Evolutionary conservation across 2,888 invertebrate species (phyloP).

Genomic region (Drosophila merina): DNA sequence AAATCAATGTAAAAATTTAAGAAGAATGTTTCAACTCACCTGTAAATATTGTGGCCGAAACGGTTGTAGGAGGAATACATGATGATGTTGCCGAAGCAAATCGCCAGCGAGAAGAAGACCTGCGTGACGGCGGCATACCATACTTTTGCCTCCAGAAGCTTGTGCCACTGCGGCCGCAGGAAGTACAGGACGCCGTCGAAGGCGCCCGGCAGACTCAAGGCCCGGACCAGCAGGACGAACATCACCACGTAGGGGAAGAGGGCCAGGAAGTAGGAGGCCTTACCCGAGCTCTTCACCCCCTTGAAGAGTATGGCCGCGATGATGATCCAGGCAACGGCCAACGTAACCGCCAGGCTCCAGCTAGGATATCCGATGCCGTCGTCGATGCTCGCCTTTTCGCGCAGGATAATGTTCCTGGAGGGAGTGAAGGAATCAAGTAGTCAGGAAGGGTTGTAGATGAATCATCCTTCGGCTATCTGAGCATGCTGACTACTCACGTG

Average conservation of each 20-base stretch:
- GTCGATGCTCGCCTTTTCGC: slow-evolving; percentile 84
- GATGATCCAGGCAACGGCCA: slow-evolving; percentile 85
- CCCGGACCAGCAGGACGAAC: slow-evolving; percentile 86
- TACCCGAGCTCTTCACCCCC: slow-evolving; percentile 87
- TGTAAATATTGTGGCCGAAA: slow-evolving; percentile 86
- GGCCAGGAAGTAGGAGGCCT: slow-evolving; percentile 89
- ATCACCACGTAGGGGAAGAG: slow-evolving; percentile 88
- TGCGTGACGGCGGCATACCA: slow-evolving; percentile 88
- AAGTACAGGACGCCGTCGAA: slow-evolving; percentile 87
- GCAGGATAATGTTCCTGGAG: slow-evolving; percentile 85
- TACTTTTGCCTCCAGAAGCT: slow-evolving; percentile 84
- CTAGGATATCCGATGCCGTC: slow-evolving; percentile 86
- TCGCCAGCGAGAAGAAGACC: slow-evolving; percentile 87
- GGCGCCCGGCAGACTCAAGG: slow-evolving; percentile 87
- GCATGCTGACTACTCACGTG: slow-evolving; percentile 76
- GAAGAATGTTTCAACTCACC: slow-evolving; percentile 74
- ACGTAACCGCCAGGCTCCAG: slow-evolving; percentile 85
- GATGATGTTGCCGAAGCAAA: slow-evolving; percentile 87
- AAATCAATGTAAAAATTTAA: neutral
- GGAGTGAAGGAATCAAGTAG: neutral
- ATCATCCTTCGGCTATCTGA: slow-evolving; percentile 1
- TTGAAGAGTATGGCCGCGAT: slow-evolving; percentile 85
- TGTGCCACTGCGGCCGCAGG: slow-evolving; percentile 87
- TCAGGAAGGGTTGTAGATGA: slow-evolving; percentile 1
- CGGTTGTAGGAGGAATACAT: slow-evolving; percentile 87